Evolutionary conservation across 2,113 vertebrate species (phyloP), one percentile per base, ranked within the genome.

Genomic region (Octodon degus): DNA sequence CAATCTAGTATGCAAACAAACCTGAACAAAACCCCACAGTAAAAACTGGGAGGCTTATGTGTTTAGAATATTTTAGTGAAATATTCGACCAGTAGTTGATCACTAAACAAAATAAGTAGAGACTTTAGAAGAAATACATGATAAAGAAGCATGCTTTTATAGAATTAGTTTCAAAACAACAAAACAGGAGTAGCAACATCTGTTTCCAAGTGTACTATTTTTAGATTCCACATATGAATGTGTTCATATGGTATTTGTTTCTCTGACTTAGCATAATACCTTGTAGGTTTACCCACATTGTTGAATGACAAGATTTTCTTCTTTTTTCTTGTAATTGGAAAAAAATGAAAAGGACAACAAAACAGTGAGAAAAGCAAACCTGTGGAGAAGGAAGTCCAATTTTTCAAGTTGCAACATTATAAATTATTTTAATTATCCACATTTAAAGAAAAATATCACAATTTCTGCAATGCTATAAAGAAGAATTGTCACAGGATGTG

Each of bases 381-480:
- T 86, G 47, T 60, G 37, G 22, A 3, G 8, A 68, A 34, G 13
- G 22, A 4, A 43, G 30, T 86, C 17, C 12, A 13, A 17, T 60
- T 90, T 91, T 17, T 4, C 30, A 40, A 91, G 19, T 68, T 68
- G 11, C 5, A 80, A 62, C 40, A 24, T 16, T 50, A 22, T 34
- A 50, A 79, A 50, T 79, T 65, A 86, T 77, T 65, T 67, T 34
- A 90, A 90, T 77, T 67, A 20, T 47, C 13, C 50, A 76, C 30
- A n/a, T 74, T 94, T 90, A 79, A 68, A 50, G 11, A n/a, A 79
- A 86, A 81, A 80, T 12, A 58, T 62, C 16, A 85, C 4, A 68
- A 68, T 11, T 32, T 30, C 27, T 27, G 8, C 24, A 37, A 34
- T 22, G 27, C 43, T 77, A 2, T 24, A 84, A 68, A 37, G n/a